phyloP scores from a whole-genome alignment of 2,888 invertebrate species.

The Terebella lapidaria region DNA sequence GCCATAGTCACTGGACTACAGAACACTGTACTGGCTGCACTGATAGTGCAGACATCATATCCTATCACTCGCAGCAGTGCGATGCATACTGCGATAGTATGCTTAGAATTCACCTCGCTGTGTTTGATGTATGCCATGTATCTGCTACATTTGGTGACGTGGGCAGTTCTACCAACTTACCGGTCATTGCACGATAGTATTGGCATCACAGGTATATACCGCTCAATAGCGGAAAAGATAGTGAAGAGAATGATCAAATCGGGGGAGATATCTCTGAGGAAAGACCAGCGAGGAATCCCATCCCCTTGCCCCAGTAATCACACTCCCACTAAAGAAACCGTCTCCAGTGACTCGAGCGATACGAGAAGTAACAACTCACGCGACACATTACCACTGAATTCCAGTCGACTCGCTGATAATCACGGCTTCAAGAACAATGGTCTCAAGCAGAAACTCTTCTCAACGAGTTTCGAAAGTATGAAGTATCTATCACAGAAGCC shows the following conservation, averaged over 20 bases:
- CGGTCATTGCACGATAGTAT: slow-evolving; percentile 6
- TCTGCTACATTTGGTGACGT: slow-evolving; percentile 11
- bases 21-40: slow-evolving; percentile 17
- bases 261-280: slow-evolving; percentile 18
- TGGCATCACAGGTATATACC: slow-evolving; percentile 8
- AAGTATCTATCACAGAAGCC: too few species aligned
- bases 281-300: neutral
- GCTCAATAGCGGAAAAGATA: slow-evolving; percentile 13
- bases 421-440: too few species aligned
- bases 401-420: too few species aligned
- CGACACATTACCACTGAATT: too few species aligned
- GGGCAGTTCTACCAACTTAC: slow-evolving; percentile 13
- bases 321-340: too few species aligned
- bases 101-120: slow-evolving; percentile 15
- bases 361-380: too few species aligned
- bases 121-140: slow-evolving; percentile 10
- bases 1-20: slow-evolving; percentile 13
- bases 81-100: slow-evolving; percentile 12
- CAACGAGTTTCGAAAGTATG: too few species aligned
- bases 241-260: slow-evolving; percentile 19
- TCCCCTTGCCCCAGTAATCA: too few species aligned
- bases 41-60: slow-evolving; percentile 17
- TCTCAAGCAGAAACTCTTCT: too few species aligned
- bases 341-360: too few species aligned
- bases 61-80: slow-evolving; percentile 8